Percentiles rank a stretch among this genome's conserved stretches.
Conservation (phyloP, 2,888 invertebrate genomes). For the Strigamia maritima region DNA sequence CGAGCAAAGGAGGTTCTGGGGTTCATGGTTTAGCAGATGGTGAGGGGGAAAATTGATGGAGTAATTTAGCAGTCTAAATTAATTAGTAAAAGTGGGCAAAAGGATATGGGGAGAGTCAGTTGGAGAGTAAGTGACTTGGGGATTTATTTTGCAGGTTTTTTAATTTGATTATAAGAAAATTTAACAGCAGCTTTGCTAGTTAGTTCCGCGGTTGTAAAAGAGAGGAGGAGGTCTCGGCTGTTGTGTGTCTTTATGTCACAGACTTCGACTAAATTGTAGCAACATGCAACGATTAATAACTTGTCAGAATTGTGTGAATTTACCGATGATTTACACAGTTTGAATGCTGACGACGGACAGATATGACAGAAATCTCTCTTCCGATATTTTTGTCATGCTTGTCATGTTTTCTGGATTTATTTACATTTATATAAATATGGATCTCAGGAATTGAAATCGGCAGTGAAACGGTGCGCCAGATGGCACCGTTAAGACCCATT, state of each 20-base stretch:
- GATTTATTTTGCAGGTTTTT: background rate
- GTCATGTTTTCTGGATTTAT: background rate
- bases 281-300: background rate
- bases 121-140: background rate
- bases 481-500: background rate
- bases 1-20: conserved; percentile 7
- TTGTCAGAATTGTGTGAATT: background rate
- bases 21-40: conserved; percentile 17
- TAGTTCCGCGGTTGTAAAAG: background rate
- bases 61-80: background rate
- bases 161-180: conserved; percentile 2
- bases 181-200: background rate
- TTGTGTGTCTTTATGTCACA: background rate
- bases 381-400: background rate
- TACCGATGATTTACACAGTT: background rate
- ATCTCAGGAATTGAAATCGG: background rate
- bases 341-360: background rate
- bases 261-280: background rate
- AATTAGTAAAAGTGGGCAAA: conserved; percentile 20
- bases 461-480: conserved; percentile 8
- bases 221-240: background rate
- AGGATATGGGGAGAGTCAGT: background rate
- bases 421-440: background rate
- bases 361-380: background rate
- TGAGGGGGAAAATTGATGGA: conserved; percentile 2